Evolutionary conservation across 1,140 invertebrate species (phyloP), one percentile per base, ranked within the genome.

Genomic region (Pachypeltis micranthus): DNA sequence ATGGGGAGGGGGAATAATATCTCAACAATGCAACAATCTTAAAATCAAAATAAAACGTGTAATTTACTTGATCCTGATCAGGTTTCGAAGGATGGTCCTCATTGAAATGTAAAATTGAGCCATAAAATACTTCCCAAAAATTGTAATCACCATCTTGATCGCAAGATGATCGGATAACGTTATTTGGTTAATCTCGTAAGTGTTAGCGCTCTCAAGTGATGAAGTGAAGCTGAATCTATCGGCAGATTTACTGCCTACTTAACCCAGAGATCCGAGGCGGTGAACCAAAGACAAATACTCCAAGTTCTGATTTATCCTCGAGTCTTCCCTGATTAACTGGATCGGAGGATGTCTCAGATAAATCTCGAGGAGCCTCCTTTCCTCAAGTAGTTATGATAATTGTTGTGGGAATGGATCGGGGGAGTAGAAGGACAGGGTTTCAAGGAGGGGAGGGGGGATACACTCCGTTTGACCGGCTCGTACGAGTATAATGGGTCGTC

Each of bases 181-280:
- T 16, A 51, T 51, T 51, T 51, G 4, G 47, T 10, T 51, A 51
- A 51, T 14, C 47, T 4, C 12, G 12, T 21, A 51, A 51, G 47
- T 51, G 10, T 21, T 51, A 21, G 10, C 4, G 21, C 10, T 10
- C 47, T n/a, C n/a, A 51, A 51, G 47, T 51, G 47, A 51, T 51
- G 47, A 51, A 51, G 47, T 51, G 47, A 51, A 51, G 47, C 47
- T 51, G 12, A 21, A 4, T 21, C 47, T 51, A 51, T 51, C 47
- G 47, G 47, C 47, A 51, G 47, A 51, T 51, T 51, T 51, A 51
- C 47, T 51, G 47, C 47, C 47, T 51, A 51, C 47, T 51, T 51
- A 51, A 51, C 47, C 47, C 12, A 16, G 47, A 51, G 47, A 51
- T 51, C 47, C 12, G 23, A 21, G 47, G 12, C 12, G 47, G 12